phyloP scores from a whole-genome alignment of 2,888 invertebrate genomes.

The Gari tellinella region DNA sequence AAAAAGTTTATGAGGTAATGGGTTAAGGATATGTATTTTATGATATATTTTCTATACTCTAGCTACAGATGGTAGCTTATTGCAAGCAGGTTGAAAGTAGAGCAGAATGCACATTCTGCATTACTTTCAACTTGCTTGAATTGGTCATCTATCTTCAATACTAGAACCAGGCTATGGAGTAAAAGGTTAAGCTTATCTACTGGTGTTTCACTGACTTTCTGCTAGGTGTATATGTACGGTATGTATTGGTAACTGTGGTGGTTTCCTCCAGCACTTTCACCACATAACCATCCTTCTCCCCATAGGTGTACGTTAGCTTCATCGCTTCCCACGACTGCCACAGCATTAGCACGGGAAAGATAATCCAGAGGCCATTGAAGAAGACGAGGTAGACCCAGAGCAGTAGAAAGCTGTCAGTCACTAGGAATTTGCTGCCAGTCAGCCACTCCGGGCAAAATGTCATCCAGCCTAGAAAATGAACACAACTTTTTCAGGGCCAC shows the following conservation, averaged over 20 bases:
- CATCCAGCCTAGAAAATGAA: constrained; percentile 79
- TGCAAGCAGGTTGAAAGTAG: no score
- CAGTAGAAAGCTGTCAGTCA: constrained; percentile 75
- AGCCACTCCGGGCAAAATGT: constrained; percentile 82
- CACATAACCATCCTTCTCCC: constrained; percentile 21
- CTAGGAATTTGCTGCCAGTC: constrained; percentile 76
- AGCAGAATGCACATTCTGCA: no score
- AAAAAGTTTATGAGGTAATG: no score
- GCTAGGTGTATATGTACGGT: constrained; percentile 44
- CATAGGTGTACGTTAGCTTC: constrained; percentile 6
- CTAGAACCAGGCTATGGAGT: no score
- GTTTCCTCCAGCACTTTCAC: constrained; percentile 43
- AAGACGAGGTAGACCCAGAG: constrained; percentile 82
- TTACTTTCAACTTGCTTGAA: no score
- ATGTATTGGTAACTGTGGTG: constrained; percentile 44
- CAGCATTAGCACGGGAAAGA: constrained; percentile 76
- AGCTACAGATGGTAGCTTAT: no score
- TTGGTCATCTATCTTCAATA: no score
- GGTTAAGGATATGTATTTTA: no score
- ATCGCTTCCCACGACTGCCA: constrained; percentile 77
- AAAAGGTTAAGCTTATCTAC: no score
- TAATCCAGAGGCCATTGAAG: constrained; percentile 83
- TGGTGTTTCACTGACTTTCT: constrained; percentile 8
- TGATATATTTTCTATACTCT: no score
- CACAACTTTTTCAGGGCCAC: no score